Conservation (phyloP, 2,888 invertebrate species). For the Drosophila trichaetosa region DNA sequence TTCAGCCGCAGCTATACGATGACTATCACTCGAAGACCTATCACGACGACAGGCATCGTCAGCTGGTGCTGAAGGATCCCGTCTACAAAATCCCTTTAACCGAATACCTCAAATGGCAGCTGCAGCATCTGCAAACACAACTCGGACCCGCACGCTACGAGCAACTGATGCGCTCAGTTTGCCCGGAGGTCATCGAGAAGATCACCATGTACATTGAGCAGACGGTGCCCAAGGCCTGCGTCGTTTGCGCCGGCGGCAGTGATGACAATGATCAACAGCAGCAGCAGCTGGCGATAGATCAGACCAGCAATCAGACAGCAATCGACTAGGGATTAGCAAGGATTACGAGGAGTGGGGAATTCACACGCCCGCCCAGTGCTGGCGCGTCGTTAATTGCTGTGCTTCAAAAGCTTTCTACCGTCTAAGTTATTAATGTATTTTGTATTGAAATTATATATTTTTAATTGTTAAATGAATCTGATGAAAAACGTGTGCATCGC, state of each 20-base stretch:
- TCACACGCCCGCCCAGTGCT: constrained; percentile 10
- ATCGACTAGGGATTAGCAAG: constrained; percentile 40
- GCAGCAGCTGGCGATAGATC: constrained; percentile 11
- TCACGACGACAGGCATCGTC: constrained; percentile 90
- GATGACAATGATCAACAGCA: constrained; percentile 41
- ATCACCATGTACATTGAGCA: constrained; percentile 85
- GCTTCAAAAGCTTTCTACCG: constrained; percentile 74
- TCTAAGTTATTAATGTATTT: constrained; percentile 79
- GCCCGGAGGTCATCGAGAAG: constrained; percentile 90
- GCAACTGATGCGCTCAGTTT: constrained; percentile 90
- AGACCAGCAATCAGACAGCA: constrained; percentile 14
- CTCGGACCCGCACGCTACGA: constrained; percentile 92
- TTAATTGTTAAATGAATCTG: constrained; percentile 66
- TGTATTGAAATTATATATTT: constrained; percentile 80
- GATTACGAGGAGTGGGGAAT: background rate
- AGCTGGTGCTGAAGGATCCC: constrained; percentile 90
- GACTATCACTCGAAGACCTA: constrained; percentile 88
- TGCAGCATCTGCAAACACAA: constrained; percentile 89
- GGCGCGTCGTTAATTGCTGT: constrained; percentile 64
- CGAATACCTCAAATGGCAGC: constrained; percentile 90
- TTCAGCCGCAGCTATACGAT: constrained; percentile 82
- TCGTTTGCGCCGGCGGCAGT: constrained; percentile 61
- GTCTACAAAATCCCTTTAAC: constrained; percentile 92
- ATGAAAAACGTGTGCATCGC: background rate
- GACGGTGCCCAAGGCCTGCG: constrained; percentile 76